Conservation (phyloP, 2,113 vertebrate species). For the Pseudolaguvia tuberculata region DNA sequence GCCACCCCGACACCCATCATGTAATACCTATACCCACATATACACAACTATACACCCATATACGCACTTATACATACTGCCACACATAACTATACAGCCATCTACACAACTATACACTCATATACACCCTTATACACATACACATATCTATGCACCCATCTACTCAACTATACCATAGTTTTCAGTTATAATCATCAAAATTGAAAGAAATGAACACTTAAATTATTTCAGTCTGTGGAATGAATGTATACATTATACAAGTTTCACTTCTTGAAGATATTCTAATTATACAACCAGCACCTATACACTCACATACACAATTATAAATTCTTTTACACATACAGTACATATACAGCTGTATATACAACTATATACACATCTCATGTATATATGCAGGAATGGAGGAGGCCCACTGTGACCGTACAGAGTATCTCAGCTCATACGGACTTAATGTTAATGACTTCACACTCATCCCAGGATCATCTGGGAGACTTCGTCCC, state of each 20-base stretch:
- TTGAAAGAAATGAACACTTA: too few species aligned
- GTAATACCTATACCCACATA: not conserved
- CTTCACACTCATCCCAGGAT: slow-evolving; percentile 82
- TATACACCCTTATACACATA: not conserved
- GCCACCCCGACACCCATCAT: not conserved
- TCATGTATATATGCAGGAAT: slow-evolving; percentile 73
- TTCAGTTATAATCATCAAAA: too few species aligned
- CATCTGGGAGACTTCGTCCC: slow-evolving; percentile 84
- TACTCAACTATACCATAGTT: not conserved
- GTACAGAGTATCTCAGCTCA: slow-evolving; percentile 88
- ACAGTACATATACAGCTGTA: not conserved
- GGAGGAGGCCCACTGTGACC: slow-evolving; percentile 92
- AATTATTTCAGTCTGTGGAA: too few species aligned
- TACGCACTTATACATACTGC: not conserved
- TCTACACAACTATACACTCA: not conserved
- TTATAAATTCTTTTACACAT: not conserved
- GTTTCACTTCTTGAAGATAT: too few species aligned
- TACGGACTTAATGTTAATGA: slow-evolving; percentile 89
- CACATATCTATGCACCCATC: not conserved
- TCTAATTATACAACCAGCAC: too few species aligned
- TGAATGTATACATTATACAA: too few species aligned
- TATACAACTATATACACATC: not conserved
- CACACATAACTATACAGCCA: not conserved
- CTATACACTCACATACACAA: not conserved
- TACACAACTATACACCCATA: not conserved